phyloP scores from a whole-genome alignment of 2,797 vertebrate species.

The Chlorospingus semifuscus region DNA sequence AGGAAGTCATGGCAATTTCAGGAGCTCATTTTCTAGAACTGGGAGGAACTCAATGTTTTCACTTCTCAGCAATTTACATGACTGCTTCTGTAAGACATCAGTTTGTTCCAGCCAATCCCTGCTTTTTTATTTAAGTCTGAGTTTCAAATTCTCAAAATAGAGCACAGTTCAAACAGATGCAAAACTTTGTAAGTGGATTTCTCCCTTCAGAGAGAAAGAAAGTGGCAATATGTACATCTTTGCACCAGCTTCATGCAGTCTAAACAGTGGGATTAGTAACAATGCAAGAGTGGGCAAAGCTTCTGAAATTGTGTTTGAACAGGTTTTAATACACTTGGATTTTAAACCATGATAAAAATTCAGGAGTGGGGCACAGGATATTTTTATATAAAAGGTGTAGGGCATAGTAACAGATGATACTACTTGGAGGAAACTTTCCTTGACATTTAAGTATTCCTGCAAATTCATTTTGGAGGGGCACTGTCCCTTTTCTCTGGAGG shows the following conservation, averaged over 20 bases:
- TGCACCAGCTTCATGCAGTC: background rate
- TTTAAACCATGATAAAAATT: background rate
- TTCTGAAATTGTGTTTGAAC: background rate
- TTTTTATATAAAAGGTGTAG: background rate
- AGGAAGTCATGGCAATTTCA: background rate
- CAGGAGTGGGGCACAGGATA: background rate
- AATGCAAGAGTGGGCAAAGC: background rate
- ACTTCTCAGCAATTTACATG: background rate
- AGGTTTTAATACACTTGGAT: background rate
- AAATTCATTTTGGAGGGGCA: background rate
- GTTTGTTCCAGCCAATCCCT: background rate
- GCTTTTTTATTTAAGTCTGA: background rate
- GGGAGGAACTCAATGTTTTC: background rate
- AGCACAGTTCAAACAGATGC: background rate
- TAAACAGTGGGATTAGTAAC: background rate
- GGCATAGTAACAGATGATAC: background rate
- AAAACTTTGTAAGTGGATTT: background rate
- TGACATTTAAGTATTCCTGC: background rate
- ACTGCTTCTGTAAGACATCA: background rate
- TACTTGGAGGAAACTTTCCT: background rate
- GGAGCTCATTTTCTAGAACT: background rate
- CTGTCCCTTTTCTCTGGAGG: background rate
- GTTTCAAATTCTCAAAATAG: background rate
- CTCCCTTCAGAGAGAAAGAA: background rate
- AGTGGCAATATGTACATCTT: background rate